Conservation (phyloP, 2,888 invertebrate genomes). For the Dasysyrphus tricinctus region DNA sequence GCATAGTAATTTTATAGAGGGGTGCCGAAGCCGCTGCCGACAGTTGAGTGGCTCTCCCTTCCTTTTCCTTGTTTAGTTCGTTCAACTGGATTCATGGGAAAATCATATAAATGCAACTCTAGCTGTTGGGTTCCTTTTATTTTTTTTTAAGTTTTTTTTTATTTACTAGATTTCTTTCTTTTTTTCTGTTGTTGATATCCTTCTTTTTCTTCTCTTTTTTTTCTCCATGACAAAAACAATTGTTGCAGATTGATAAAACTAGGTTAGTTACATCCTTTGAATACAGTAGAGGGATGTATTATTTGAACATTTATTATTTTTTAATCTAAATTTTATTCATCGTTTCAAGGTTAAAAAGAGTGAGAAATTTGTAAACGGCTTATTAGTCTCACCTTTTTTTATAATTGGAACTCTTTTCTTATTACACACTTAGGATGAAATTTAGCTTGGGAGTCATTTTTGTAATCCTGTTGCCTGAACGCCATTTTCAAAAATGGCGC, state of each 20-base stretch:
- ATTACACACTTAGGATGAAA: too few relatives aligned
- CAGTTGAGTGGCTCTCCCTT: conserved; percentile 45
- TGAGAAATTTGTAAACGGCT: too few relatives aligned
- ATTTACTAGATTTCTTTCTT: conserved; percentile 7
- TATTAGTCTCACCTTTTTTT: too few relatives aligned
- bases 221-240: conserved; percentile 36
- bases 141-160: conserved; percentile 24
- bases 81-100: conserved; percentile 71
- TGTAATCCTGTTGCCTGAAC: too few relatives aligned
- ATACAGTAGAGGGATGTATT: not conserved
- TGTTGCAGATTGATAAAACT: conserved; percentile 47
- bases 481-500: too few relatives aligned
- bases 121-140: conserved; percentile 34
- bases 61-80: conserved; percentile 38
- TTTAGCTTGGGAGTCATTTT: too few relatives aligned
- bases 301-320: not conserved
- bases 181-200: not conserved
- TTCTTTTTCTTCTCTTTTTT: conserved; percentile 22
- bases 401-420: too few relatives aligned
- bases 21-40: conserved; percentile 21
- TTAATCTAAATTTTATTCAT: not conserved
- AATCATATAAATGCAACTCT: conserved; percentile 48
- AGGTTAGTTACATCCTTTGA: conserved; percentile 6
- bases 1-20: conserved; percentile 24
- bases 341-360: too few relatives aligned